These are phyloP conservation scores for Rhinogobio ventralis DNA, from an alignment of 2,797 vertebrate species.

Conservation along the genomic window DNA sequence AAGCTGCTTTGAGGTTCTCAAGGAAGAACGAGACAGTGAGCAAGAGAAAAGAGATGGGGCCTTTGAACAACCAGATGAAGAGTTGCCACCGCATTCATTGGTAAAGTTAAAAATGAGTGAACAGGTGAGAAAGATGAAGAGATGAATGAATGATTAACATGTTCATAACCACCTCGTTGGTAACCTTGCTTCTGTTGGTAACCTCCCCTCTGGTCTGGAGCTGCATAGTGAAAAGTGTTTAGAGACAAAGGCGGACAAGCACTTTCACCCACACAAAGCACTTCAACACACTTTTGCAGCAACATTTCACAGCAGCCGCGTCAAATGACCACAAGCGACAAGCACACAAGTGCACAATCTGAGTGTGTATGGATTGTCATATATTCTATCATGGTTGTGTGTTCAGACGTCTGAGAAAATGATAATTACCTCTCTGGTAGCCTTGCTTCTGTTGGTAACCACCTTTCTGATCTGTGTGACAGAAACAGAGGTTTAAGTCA, in stretches of 20 bases:
- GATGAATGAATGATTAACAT: conserved; percentile 5
- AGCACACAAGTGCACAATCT: not conserved
- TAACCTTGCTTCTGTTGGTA: conserved; percentile 73
- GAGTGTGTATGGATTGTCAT: not conserved
- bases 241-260: conserved; percentile 18
- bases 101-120: conserved; percentile 3
- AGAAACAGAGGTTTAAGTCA: conserved; percentile 31
- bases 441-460: conserved; percentile 76
- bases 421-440: conserved; percentile 62
- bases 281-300: conserved; percentile 6
- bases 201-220: conserved; percentile 69
- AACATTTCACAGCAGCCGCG: not conserved
- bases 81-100: conserved; percentile 17
- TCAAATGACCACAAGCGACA: not conserved
- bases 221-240: conserved; percentile 44
- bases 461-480: conserved; percentile 79
- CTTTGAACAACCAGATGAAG: conserved; percentile 1
- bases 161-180: conserved; percentile 59
- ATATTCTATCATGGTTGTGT: not conserved
- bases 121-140: not conserved
- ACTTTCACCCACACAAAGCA: conserved; percentile 2
- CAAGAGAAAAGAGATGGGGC: not conserved
- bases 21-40: conserved; percentile 26
- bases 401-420: not conserved
- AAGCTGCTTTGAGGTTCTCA: not conserved